phyloP scores from a whole-genome alignment of 2,113 vertebrate species.

The Scomber japonicus region DNA sequence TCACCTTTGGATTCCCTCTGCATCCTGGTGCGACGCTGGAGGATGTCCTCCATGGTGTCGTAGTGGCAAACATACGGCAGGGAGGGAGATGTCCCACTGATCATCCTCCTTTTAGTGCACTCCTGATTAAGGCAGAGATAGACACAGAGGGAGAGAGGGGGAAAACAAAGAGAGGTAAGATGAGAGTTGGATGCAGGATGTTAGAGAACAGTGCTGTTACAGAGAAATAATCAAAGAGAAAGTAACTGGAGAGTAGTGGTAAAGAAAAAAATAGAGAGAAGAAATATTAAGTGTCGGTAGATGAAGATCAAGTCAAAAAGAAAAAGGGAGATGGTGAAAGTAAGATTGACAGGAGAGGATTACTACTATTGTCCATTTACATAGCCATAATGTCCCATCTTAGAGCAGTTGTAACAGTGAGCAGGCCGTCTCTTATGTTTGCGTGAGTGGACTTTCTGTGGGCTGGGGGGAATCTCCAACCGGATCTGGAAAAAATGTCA shows the following conservation, averaged over 20 bases:
- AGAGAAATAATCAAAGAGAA: background rate
- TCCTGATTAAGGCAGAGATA: constrained; percentile 61
- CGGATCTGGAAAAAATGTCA: constrained; percentile 40
- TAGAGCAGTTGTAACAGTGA: constrained; percentile 79
- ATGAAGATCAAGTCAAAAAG: background rate
- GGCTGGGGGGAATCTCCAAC: constrained; percentile 54
- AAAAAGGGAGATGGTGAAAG: background rate
- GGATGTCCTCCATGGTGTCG: constrained; percentile 59
- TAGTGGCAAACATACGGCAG: constrained; percentile 76
- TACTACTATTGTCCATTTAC: constrained; percentile 55
- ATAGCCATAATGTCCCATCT: constrained; percentile 72
- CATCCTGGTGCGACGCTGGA: constrained; percentile 2
- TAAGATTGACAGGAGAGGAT: background rate
- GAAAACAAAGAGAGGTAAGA: constrained; percentile 1
- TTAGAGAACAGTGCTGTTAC: background rate
- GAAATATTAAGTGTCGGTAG: background rate
- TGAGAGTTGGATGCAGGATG: background rate
- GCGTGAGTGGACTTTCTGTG: background rate
- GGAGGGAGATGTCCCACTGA: constrained; percentile 64
- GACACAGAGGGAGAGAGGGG: background rate
- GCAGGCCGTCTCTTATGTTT: background rate
- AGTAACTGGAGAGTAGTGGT: no score
- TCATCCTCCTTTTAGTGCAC: constrained; percentile 73
- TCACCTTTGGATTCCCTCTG: constrained; percentile 59
- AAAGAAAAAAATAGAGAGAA: background rate